Conservation (phyloP, 1,140 invertebrate genomes). For the Halictus rubicundus region DNA sequence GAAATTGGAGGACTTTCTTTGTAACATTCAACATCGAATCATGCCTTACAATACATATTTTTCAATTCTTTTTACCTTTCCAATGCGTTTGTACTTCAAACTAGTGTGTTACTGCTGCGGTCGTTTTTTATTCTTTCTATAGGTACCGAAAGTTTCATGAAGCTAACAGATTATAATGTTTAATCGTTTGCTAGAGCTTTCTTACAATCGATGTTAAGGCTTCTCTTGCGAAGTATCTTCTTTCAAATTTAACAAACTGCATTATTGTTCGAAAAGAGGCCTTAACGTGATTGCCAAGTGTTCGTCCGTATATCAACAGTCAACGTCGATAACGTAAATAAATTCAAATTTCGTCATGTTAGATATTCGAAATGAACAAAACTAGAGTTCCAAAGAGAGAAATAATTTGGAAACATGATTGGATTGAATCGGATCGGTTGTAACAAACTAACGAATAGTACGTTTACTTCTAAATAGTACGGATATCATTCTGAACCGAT, state of each 20-base stretch:
- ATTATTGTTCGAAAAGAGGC: not conserved
- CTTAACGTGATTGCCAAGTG: not conserved
- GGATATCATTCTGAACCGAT: too few relatives aligned
- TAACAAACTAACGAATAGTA: not conserved
- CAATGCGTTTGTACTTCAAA: conserved; percentile 32
- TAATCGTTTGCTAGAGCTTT: conserved; percentile 5
- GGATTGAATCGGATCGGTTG: not conserved
- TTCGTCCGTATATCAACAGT: not conserved
- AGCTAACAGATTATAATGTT: conserved; percentile 8
- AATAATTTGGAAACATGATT: not conserved
- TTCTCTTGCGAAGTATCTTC: not conserved
- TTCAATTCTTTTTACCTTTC: not conserved
- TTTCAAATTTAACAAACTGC: not conserved
- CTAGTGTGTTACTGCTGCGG: conserved; percentile 7
- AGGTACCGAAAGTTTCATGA: conserved; percentile 7
- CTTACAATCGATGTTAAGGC: not conserved
- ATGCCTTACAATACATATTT: conserved; percentile 31
- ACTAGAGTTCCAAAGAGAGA: conserved; percentile 3
- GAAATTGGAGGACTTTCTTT: too few relatives aligned
- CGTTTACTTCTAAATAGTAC: too few relatives aligned
- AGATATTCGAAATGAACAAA: not conserved
- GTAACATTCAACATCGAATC: too few relatives aligned
- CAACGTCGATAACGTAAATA: conserved; percentile 11
- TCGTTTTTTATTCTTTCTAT: not conserved
- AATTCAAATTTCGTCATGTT: conserved; percentile 4